phyloP scores from a whole-genome alignment of 1,140 invertebrate genomes.

The Amyelois transitella region DNA sequence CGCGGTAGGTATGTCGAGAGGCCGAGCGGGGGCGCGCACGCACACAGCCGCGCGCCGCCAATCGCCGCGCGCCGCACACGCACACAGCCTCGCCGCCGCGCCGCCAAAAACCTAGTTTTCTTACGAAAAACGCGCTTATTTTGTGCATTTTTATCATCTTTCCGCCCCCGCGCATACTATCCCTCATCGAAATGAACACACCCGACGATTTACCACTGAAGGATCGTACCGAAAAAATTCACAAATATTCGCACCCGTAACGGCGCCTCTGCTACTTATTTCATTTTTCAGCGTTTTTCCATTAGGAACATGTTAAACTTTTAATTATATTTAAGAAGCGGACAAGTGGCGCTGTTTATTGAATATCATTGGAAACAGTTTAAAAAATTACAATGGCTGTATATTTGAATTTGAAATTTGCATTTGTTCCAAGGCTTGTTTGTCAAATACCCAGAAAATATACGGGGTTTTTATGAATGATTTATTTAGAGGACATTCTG shows the following conservation, averaged over 20 bases:
- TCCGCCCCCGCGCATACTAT: slow-evolving; percentile 38
- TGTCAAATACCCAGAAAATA: slow-evolving; percentile 13
- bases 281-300: slow-evolving; percentile 21
- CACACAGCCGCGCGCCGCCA: slow-evolving; percentile 34
- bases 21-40: slow-evolving; percentile 31
- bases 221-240: slow-evolving; percentile 42
- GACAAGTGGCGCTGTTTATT: slow-evolving; percentile 19
- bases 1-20: slow-evolving; percentile 32
- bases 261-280: slow-evolving; percentile 15
- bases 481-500: slow-evolving; percentile 12
- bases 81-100: slow-evolving; percentile 24
- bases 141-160: slow-evolving; percentile 50
- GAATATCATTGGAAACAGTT: slow-evolving; percentile 12
- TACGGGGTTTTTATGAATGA: slow-evolving; percentile 32
- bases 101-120: slow-evolving; percentile 33
- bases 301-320: slow-evolving; percentile 8
- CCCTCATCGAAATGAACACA: slow-evolving; percentile 7
- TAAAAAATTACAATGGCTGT: background rate
- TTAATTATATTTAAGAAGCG: slow-evolving; percentile 10
- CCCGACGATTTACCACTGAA: background rate
- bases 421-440: slow-evolving; percentile 1
- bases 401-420: slow-evolving; percentile 8
- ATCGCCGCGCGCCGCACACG: slow-evolving; percentile 40
- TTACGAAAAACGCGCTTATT: slow-evolving; percentile 38
- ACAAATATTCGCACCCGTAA: slow-evolving; percentile 25